A percentile compares a stretch with the other conserved stretches of the same genome.
These are phyloP conservation scores for Euzophera pinguis DNA, from an alignment of 2,888 invertebrate genomes.

Conservation along the genomic window DNA sequence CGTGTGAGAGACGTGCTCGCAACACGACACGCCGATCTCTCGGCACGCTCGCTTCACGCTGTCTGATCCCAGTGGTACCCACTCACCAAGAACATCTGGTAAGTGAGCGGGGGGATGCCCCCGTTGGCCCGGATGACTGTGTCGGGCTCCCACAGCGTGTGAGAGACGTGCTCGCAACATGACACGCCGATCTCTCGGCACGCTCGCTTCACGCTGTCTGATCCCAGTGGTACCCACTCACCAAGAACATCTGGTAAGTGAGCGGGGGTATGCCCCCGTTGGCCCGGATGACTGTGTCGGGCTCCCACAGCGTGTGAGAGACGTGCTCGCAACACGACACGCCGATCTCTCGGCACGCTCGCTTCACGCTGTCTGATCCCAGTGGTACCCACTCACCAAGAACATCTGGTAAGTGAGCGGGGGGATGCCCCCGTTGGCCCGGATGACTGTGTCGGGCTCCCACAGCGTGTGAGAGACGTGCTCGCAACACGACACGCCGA, in stretches of 20 bases:
- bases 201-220: too few relatives aligned
- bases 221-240: too few relatives aligned
- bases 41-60: too few relatives aligned
- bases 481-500: background rate
- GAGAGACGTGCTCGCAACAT: background rate
- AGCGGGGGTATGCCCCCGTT: background rate
- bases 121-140: background rate
- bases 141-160: background rate
- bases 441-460: background rate
- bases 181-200: background rate
- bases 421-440: background rate
- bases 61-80: too few relatives aligned
- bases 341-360: too few relatives aligned
- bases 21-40: background rate
- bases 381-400: constrained; percentile 17
- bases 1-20: background rate
- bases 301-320: background rate
- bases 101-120: background rate
- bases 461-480: background rate
- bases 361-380: too few relatives aligned
- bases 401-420: constrained; percentile 2
- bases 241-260: constrained; percentile 19
- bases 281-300: background rate
- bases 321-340: background rate
- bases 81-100: constrained; percentile 18